Base-by-base conservation (phyloP, 2,113 vertebrate species). In the Python bivittatus region DNA sequence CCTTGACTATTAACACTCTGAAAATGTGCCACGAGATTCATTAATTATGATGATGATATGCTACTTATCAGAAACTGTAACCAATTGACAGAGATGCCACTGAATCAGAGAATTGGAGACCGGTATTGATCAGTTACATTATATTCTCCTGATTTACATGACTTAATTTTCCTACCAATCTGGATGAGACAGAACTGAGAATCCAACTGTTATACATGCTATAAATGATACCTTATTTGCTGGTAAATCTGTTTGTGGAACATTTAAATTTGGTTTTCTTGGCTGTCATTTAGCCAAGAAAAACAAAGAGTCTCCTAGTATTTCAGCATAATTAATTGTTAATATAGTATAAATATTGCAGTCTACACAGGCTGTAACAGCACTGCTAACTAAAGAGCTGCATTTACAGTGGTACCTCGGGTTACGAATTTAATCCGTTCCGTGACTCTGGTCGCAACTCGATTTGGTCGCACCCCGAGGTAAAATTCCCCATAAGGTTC, bases 321-420 rank as follows among this genome's bases (percentile, higher is more conserved):
- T 93, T 94, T 96, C 96, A 97, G 91, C 94, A 93, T 96, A 94
- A 96, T 97, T 96, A 97, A 97, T 97, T 97, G 97, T 96, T 97
- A 96, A 97, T 96, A 97, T 96, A 96, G 22, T 79, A 97, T 97
- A 94, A 96, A 96, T 95, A 93, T 97, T 97, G 97, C 97, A 97
- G 97, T 98, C 97, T 97, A 60, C 97, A 96, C 96, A 97, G 95
- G 95, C 97, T 97, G 97, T 97, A 97, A 98, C 97, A 97, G 97
- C 96, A 97, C 96, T 97, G 95, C 96, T 97, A 97, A 96, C 97
- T 96, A 97, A 96, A 98, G 96, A 97, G 96, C 94, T 97, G 89
- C 97, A 97, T 98, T 98, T 98, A 97, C 97, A n/a, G n/a, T n/a
- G n/a, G n/a, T n/a, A n/a, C n/a, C n/a, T n/a, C n/a, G n/a, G n/a